Evolutionary conservation across 2,113 vertebrate species (phyloP), one percentile per base, ranked within the genome.

Genomic region (Rutilus rutilus): DNA sequence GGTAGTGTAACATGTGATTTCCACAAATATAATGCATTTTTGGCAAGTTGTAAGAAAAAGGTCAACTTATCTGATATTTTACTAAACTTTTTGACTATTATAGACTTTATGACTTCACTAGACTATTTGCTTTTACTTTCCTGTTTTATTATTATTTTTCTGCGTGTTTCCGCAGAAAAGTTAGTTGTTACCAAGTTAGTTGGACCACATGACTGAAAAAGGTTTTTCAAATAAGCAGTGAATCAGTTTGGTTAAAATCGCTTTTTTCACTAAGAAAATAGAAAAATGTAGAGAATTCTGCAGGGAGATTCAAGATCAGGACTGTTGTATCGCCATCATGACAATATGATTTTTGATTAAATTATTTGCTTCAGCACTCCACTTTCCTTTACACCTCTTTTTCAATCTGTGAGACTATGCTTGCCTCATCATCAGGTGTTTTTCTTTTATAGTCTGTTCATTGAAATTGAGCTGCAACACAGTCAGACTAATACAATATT

Each of bases 401-500:
- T 47, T 6, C 2, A 7, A 4, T 75, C 14, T 27, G 23, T n/a
- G n/a, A 75, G 12, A 74, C 23, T 75, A 75, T 25, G 42, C 42
- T 47, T 25, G 3, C 6, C 6, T 27, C 39, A 47, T 47, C 39
- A 30, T 17, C 57, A 81, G 59, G 62, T 65, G 82, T 65, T 52
- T 19, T 50, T 75, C 33, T 45, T 5, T 75, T 17, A 27, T 47
- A 30, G 59, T 86, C n/a, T 86, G 60, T 54, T 59, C 17, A 77
- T 81, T 86, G 77, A 86, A 82, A 76, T 50, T 64, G 50, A 87
- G 65, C 81, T 62, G 54, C 36, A 45, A 45, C 27, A 36, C 27
- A 30, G 23, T 74, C 30, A 82, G 39, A 33, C 47, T 54, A 39
- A 82, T 84, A 62, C 30, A 77, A 23, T 82, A 85, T 86, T 88